Base-by-base conservation (phyloP, 92 coral and sea anemone species). In the Actinostola sp. region DNA sequence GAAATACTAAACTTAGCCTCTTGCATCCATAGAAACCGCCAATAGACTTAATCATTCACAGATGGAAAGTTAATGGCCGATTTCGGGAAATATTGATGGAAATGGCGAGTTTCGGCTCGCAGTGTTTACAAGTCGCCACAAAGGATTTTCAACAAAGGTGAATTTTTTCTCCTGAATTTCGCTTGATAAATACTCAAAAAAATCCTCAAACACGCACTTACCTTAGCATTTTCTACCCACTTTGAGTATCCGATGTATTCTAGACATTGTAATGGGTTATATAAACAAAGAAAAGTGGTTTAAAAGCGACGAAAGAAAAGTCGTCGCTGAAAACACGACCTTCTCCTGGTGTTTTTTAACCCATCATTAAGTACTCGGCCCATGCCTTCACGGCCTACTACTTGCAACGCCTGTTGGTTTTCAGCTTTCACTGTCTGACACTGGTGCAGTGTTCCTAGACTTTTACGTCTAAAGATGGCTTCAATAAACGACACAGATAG, bases 161-260 rank as follows among this genome's bases (percentile, higher is more conserved):
- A 30, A 28, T 9, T 46, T 25, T 27, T 39, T 51, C 36, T n/a
- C 43, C 29, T 12, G 61, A 68, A 30, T 17, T 32, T 66, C 72
- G 50, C 28, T 25, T 16, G 13, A 20, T 50, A 68, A 68, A 68
- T 27, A 16, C 14, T 30, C 12, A 31, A 11, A 3, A 6, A 35
- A 66, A 25, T 41, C n/a, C 7, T 13, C 31, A 20, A 25, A 51
- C 2, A 15, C 20, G 44, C 49, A 33, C 74, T 68, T 51, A 68
- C 74, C 74, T 68, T 36, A 68, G 21, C 74, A 68, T 68, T 68
- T 51, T 68, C 44, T 50, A 21, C 16, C 46, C 34, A 39, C 35
- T 9, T 30, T 51, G 30, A 26, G 17, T 33, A 24, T 33, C 43
- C 74, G 33, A 33, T 68, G 43, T 12, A 30, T 32, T 26, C 25